These are phyloP conservation scores for Dicyrtomina minuta DNA, from an alignment of 2,888 invertebrate species.

Conservation along the genomic window DNA sequence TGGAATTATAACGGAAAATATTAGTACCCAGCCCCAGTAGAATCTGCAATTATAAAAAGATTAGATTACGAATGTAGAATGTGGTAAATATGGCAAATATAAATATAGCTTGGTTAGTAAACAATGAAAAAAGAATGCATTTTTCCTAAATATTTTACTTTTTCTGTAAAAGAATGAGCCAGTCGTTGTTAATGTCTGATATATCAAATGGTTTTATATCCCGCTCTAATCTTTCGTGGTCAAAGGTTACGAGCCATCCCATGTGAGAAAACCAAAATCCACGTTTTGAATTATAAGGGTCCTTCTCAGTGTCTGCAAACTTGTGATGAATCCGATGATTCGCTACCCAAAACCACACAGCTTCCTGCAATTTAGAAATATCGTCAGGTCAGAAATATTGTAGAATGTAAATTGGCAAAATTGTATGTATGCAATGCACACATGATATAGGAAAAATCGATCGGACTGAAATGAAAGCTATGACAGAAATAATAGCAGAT, in stretches of 20 bases:
- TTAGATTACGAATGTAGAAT: too few relatives aligned
- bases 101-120: too few relatives aligned
- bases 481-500: too few relatives aligned
- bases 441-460: too few relatives aligned
- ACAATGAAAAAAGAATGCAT: too few relatives aligned
- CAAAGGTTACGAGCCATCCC: constrained; percentile 88
- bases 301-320: constrained; percentile 88
- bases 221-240: constrained; percentile 83
- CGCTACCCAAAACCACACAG: constrained; percentile 57
- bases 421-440: background rate
- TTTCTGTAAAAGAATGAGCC: constrained; percentile 80
- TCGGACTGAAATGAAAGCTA: too few relatives aligned
- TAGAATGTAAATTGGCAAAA: background rate
- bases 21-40: too few relatives aligned
- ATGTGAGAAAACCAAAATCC: constrained; percentile 96
- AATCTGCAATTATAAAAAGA: too few relatives aligned
- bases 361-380: background rate
- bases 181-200: constrained; percentile 78
- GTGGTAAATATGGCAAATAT: too few relatives aligned
- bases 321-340: constrained; percentile 87
- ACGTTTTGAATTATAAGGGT: constrained; percentile 86
- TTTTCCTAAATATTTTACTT: too few relatives aligned
- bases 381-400: background rate
- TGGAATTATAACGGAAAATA: background rate
- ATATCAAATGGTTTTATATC: constrained; percentile 85